Conservation (phyloP, 1,140 invertebrate species). For the Drosophila santomea region DNA sequence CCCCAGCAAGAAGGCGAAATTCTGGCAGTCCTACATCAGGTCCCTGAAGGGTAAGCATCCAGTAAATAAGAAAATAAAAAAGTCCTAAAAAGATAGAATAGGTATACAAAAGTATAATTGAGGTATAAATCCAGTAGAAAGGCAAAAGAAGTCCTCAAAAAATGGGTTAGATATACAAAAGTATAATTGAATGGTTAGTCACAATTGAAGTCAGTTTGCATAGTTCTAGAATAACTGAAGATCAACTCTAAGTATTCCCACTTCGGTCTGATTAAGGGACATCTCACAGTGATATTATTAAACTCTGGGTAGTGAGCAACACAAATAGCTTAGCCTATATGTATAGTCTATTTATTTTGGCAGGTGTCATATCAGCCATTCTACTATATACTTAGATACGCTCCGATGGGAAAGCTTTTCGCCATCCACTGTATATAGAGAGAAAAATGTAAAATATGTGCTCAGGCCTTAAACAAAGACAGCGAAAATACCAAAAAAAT, state of each 20-base stretch:
- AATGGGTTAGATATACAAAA: not conserved
- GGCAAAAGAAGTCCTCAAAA: too few species aligned
- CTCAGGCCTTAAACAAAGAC: slow-evolving; percentile 67
- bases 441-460: slow-evolving; percentile 72
- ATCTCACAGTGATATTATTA: slow-evolving; percentile 12
- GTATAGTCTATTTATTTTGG: slow-evolving; percentile 63
- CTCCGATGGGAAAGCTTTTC: slow-evolving; percentile 49
- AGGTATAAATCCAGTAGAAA: too few species aligned
- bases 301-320: slow-evolving; percentile 34
- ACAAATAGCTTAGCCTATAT: slow-evolving; percentile 56
- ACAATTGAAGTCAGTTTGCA: too few species aligned
- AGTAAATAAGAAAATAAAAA: too few species aligned
- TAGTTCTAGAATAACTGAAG: too few species aligned
- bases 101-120: too few species aligned
- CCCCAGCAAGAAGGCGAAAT: slow-evolving; percentile 95
- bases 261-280: slow-evolving; percentile 3
- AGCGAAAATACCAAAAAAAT: slow-evolving; percentile 16
- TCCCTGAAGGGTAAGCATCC: slow-evolving; percentile 92
- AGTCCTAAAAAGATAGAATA: not conserved
- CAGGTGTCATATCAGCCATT: slow-evolving; percentile 72
- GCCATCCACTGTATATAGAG: slow-evolving; percentile 39
- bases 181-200: too few species aligned
- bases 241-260: not conserved
- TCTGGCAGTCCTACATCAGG: slow-evolving; percentile 96
- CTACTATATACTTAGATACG: slow-evolving; percentile 32